Evolutionary conservation across 2,797 vertebrate species (phyloP).

Genomic region (Varecia variegata): DNA sequence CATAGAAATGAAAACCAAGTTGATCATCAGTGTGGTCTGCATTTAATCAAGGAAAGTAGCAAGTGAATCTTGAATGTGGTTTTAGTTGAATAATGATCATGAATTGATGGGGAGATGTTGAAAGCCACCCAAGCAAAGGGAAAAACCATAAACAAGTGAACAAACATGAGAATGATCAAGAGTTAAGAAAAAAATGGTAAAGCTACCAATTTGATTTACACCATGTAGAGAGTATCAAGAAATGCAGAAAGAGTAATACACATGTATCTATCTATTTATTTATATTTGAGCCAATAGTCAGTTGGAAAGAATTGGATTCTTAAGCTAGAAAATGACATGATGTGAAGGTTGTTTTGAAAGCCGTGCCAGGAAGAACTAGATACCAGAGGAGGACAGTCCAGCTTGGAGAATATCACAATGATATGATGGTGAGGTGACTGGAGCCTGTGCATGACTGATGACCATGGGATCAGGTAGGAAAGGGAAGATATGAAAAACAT

Average conservation of each 20-base stretch:
- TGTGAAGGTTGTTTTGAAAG: neutral
- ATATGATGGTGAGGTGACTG: neutral
- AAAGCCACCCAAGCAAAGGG: neutral
- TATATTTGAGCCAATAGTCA: constrained; percentile 1
- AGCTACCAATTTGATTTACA: neutral
- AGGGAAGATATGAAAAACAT: neutral
- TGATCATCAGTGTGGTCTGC: neutral
- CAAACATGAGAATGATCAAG: neutral
- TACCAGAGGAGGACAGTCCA: neutral
- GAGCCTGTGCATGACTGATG: neutral
- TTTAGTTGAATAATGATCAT: constrained; percentile 8
- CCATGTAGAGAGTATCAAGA: neutral
- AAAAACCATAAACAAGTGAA: neutral
- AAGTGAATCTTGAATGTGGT: constrained; percentile 7
- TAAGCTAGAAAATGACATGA: constrained; percentile 20
- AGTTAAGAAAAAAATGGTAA: neutral
- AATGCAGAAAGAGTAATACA: neutral
- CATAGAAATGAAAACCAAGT: constrained; percentile 45
- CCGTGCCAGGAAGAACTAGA: neutral
- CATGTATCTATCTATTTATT: neutral
- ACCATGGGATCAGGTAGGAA: neutral
- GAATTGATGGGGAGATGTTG: neutral
- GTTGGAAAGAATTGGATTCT: constrained; percentile 5
- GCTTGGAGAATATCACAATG: neutral
- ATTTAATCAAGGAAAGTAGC: neutral